Conservation (phyloP, 2,888 invertebrate species). For the Pachymerium ferrugineum region DNA sequence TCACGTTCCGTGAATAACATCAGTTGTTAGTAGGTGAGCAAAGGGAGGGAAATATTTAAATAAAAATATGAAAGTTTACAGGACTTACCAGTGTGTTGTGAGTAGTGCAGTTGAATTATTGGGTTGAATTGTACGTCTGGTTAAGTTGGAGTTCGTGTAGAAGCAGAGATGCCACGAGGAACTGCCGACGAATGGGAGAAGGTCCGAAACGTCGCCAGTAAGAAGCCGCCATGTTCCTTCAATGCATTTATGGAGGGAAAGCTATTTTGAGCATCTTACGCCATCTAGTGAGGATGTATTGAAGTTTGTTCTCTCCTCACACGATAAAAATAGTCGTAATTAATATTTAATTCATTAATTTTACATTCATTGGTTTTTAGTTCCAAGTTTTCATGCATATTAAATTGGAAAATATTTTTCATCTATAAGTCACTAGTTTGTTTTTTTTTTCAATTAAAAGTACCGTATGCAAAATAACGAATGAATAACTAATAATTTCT, state of each 20-base stretch:
- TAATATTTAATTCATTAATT: no score
- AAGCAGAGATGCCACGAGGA: not conserved
- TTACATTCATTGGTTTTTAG: no score
- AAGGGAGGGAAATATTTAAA: not conserved
- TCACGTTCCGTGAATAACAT: not conserved
- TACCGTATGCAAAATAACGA: no score
- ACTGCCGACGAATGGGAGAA: slow-evolving; percentile 8
- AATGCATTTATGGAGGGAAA: not conserved
- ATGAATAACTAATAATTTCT: no score
- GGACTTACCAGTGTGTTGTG: not conserved
- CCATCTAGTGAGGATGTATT: not conserved
- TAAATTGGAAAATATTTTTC: no score
- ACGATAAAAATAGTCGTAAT: no score
- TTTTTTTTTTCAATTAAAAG: no score
- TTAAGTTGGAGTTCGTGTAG: not conserved
- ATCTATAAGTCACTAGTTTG: no score
- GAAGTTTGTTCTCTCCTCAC: not conserved
- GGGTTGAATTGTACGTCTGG: not conserved
- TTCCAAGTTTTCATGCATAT: no score
- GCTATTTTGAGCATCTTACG: not conserved
- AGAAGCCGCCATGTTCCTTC: not conserved
- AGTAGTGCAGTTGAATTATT: not conserved
- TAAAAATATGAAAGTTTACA: not conserved
- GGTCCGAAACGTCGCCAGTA: not conserved
- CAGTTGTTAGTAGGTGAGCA: not conserved